Base-by-base conservation (phyloP, 2,113 vertebrate species). In the Prolemur simus region DNA sequence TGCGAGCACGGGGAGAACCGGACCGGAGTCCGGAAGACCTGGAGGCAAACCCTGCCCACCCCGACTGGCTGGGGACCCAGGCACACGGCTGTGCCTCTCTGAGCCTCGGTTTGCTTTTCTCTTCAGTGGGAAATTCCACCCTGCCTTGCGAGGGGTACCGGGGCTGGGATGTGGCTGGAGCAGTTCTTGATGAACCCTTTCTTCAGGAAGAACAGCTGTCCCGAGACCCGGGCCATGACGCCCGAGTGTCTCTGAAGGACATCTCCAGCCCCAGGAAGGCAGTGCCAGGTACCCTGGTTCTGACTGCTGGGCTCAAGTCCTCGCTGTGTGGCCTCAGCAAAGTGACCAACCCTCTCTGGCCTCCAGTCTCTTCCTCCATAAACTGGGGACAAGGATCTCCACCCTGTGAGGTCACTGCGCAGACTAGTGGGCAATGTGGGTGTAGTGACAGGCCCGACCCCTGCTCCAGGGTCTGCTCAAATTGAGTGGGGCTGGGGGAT, bases 41-140 rank as follows among this genome's bases (percentile, higher is more conserved):
- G 54, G 84, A 39, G 93, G 95, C 81, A 81, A 71, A 23, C 89
- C 81, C 95, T 71, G 64, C 8, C 0, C 49, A 39, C 20, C 29
- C 78, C 1, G 39, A n/a, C 29, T 20, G 77, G 93, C 86, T 42
- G 14, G 13, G 42, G 94, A 73, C 37, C 89, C 6, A 29, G 34
- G 54, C 32, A 21, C 25, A 34, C 4, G 2, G 77, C 74, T 86
- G 49, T 91, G 49, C 86, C 91, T 93, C 93, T 54, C 63, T 52
- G 60, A 94, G 49, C 52, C 96, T 93, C 86, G 0, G 63, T 69
- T 76, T 93, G 69, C 47, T 29, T 94, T 95, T 63, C 87, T 94
- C 8, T 60, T 29, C 76, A 29, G 7, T 82, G 89, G 84, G 34
- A 34, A 0, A 20, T 45, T 21, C 60, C 32, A 21, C 14, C 37